These are phyloP conservation scores for Epiperipatus broadwayi DNA, from an alignment of 2,888 invertebrate species.

Conservation along the genomic window DNA sequence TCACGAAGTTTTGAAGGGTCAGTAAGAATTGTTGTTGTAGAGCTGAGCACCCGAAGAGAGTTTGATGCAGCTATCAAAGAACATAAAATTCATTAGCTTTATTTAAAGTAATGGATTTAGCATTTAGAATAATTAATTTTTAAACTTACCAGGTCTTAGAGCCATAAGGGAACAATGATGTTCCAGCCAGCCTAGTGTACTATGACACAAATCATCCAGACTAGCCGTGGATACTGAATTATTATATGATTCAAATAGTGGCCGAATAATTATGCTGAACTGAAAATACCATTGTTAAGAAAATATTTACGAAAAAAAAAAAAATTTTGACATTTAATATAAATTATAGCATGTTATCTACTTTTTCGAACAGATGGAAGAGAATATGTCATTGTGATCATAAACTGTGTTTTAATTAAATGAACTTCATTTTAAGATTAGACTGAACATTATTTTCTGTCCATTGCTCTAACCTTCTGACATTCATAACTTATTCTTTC, in stretches of 20 bases:
- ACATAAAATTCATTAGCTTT: background rate
- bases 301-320: no score
- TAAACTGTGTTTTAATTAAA: no score
- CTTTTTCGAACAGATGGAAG: no score
- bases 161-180: slow-evolving; percentile 86
- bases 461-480: no score
- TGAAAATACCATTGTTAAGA: slow-evolving; percentile 35
- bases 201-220: slow-evolving; percentile 71
- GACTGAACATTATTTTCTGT: no score
- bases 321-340: no score
- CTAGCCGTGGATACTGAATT: slow-evolving; percentile 75
- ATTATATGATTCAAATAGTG: slow-evolving; percentile 73
- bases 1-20: slow-evolving; percentile 71
- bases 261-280: slow-evolving; percentile 79
- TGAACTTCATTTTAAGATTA: no score
- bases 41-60: slow-evolving; percentile 70
- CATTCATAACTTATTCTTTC: no score
- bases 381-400: no score
- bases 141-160: slow-evolving; percentile 61
- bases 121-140: background rate
- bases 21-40: slow-evolving; percentile 74
- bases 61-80: slow-evolving; percentile 62
- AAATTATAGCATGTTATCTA: background rate
- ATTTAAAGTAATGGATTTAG: background rate
- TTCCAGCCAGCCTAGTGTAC: slow-evolving; percentile 81